Percentiles rank a stretch among this genome's conserved stretches.
Conservation (phyloP, 2,113 vertebrate genomes). For the Saccopteryx bilineata region DNA sequence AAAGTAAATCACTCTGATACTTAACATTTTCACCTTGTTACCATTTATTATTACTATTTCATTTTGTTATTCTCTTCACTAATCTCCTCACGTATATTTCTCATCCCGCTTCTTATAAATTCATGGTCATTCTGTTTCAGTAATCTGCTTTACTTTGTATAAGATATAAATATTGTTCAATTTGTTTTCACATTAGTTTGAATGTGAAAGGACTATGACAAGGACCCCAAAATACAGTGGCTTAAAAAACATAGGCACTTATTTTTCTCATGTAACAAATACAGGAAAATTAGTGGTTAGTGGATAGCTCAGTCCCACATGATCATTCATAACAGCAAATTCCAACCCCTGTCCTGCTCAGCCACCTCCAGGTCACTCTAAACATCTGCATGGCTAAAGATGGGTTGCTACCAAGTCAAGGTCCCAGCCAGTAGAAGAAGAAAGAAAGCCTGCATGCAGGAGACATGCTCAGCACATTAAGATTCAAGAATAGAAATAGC, state of each 20-base stretch:
- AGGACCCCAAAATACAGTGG: background rate
- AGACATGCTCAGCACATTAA: background rate
- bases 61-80: background rate
- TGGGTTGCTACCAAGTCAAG: background rate
- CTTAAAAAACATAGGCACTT: background rate
- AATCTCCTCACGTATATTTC: background rate
- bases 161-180: background rate
- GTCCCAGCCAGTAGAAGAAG: background rate
- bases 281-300: background rate
- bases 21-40: background rate
- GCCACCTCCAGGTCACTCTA: background rate
- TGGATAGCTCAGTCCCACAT: background rate
- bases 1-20: background rate
- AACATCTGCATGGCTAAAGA: background rate
- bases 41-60: background rate
- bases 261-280: background rate
- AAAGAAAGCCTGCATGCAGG: background rate
- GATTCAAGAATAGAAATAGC: background rate
- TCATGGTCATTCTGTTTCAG: background rate
- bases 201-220: background rate
- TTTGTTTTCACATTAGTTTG: slow-evolving; percentile 30
- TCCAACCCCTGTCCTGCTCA: background rate
- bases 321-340: background rate
- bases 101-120: background rate
- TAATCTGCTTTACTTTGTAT: background rate